Evolutionary conservation across 2,113 vertebrate genomes (phyloP).

Genomic region (Lynx canadensis): DNA sequence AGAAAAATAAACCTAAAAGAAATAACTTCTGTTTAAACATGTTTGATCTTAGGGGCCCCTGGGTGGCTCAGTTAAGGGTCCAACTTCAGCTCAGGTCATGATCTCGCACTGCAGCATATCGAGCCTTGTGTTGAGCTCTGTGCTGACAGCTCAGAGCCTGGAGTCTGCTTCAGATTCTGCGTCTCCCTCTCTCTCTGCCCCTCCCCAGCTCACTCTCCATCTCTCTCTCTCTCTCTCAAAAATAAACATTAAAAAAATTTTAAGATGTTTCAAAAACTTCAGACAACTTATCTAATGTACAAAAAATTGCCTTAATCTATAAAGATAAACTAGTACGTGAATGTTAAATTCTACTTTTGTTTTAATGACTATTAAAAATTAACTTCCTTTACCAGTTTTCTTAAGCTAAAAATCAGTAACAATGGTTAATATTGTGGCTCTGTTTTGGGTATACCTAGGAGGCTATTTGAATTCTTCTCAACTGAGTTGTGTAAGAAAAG

Average conservation of each 20-base stretch:
- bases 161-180: too few relatives aligned
- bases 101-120: too few relatives aligned
- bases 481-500: constrained; percentile 13
- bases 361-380: constrained; percentile 13
- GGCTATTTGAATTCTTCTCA: constrained; percentile 36
- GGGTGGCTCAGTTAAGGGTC: too few relatives aligned
- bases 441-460: background rate
- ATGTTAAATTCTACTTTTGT: background rate
- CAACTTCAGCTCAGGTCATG: too few relatives aligned
- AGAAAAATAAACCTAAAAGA: constrained; percentile 56
- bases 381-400: background rate
- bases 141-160: too few relatives aligned
- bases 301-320: background rate
- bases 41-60: background rate
- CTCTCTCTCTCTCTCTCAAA: too few relatives aligned
- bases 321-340: background rate
- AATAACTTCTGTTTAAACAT: background rate
- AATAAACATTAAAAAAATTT: background rate
- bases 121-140: too few relatives aligned
- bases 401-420: constrained; percentile 21
- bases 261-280: constrained; percentile 27
- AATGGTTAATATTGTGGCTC: background rate
- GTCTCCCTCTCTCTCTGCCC: too few relatives aligned
- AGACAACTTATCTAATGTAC: background rate
- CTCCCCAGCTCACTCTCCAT: too few relatives aligned